Evolutionary conservation across 2,113 vertebrate species (phyloP), one percentile per base, ranked within the genome.

Genomic region (Micromys minutus): DNA sequence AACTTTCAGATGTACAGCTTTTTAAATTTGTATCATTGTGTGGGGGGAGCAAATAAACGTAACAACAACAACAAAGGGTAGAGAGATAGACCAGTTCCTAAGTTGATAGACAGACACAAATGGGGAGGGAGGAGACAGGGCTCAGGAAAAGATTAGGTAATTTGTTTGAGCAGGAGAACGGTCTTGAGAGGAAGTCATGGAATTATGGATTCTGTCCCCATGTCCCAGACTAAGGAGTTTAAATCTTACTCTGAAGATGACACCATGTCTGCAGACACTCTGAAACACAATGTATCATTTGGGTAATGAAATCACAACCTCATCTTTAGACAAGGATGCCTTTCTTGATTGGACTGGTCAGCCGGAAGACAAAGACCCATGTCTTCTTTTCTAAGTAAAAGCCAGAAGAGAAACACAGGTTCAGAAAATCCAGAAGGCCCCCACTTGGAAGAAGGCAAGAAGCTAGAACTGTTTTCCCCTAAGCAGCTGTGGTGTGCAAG

Each of bases 401-500:
- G 6, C 19, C 59, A 12, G 16, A 87, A 80, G 93, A 93, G 55
- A 89, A 57, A 89, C 42, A 21, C 5, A 1, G 69, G 63, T 72
- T 87, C 61, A 52, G 67, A 75, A 69, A 80, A 89, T 87, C 79
- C 80, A 93, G 94, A 74, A 80, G 17, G 63, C 39, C n/a, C 52
- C 29, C 57, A 29, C 17, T 29, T 61, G 31, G 83, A 89, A 75
- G 75, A 84, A 79, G 42, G 24, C 31, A 21, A 45, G 72, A 71
- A 88, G 65, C 59, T 83, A 90, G 92, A 90, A 81, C 71, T 11
- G 34, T 74, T 90, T 42, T 57, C 52, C 55, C 72, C 24, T n/a
- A 26, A 69, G 74, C 97, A 97, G 93, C 96, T 97, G 96, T 59
- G 91, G 71, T 74, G 77, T 57, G 11, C 16, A 9, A 69, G 87